These are phyloP conservation scores for Dendrolimus punctatus DNA, from an alignment of 1,140 invertebrate species.

Conservation along the genomic window DNA sequence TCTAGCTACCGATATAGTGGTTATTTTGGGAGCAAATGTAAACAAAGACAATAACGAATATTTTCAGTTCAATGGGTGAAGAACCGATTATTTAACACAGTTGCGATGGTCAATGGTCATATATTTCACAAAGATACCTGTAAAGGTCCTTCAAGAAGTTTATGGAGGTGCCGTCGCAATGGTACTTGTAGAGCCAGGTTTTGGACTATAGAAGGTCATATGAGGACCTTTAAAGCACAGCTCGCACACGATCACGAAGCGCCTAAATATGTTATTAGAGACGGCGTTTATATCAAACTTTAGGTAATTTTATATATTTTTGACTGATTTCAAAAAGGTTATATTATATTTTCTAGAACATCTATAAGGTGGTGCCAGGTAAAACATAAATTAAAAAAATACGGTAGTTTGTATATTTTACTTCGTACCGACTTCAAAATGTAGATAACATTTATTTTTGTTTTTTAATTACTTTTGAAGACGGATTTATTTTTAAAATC, in stretches of 20 bases:
- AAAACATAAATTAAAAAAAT: too few relatives aligned
- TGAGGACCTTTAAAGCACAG: background rate
- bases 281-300: conserved; percentile 1
- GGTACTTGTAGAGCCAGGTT: background rate
- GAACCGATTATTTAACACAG: background rate
- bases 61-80: conserved; percentile 3
- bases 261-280: background rate
- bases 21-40: too few relatives aligned
- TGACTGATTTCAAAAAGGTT: too few relatives aligned
- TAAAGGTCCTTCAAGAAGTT: background rate
- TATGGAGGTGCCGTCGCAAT: background rate
- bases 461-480: too few relatives aligned
- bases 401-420: too few relatives aligned
- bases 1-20: too few relatives aligned
- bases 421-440: too few relatives aligned
- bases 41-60: background rate
- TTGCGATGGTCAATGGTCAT: background rate
- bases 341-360: too few relatives aligned
- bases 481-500: too few relatives aligned
- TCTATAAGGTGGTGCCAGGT: too few relatives aligned
- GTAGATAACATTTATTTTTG: too few relatives aligned
- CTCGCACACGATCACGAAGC: background rate
- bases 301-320: background rate
- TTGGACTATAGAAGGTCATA: background rate
- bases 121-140: background rate